These are phyloP conservation scores for Amphipyra berbera DNA, from an alignment of 2,888 invertebrate species.

Conservation along the genomic window DNA sequence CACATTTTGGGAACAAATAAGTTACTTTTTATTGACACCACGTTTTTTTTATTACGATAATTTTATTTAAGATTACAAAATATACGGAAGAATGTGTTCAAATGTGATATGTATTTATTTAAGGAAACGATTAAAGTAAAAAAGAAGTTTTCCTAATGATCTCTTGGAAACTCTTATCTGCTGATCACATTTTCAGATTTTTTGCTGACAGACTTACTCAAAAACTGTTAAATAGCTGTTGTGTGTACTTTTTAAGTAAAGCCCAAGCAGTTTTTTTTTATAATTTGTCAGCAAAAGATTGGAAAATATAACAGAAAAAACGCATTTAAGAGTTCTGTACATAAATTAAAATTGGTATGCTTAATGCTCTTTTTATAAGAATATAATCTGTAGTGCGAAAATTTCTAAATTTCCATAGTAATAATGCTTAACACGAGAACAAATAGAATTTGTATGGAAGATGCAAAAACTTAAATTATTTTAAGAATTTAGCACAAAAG, in stretches of 20 bases:
- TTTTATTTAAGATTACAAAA: constrained; percentile 75
- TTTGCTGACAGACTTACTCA: constrained; percentile 54
- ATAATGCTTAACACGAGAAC: constrained; percentile 56
- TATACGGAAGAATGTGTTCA: constrained; percentile 87
- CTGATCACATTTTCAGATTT: constrained; percentile 59
- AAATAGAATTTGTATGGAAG: constrained; percentile 52
- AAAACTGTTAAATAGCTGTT: not conserved
- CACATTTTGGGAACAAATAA: constrained; percentile 69
- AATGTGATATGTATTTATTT: constrained; percentile 89
- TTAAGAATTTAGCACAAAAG: constrained; percentile 23
- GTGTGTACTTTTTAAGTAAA: not conserved
- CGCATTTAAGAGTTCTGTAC: constrained; percentile 86
- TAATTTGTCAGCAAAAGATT: constrained; percentile 61
- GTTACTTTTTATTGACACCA: constrained; percentile 31
- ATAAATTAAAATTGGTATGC: constrained; percentile 89
- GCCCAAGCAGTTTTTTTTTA: not conserved
- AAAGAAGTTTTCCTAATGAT: constrained; percentile 89
- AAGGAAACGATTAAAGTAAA: constrained; percentile 78
- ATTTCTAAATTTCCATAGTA: constrained; percentile 79
- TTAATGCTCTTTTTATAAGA: constrained; percentile 76
- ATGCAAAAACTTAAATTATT: constrained; percentile 48
- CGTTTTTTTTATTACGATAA: constrained; percentile 38
- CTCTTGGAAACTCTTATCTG: constrained; percentile 88
- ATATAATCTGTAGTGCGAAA: constrained; percentile 79
- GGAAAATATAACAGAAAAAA: constrained; percentile 52